Percentiles rank a stretch among this genome's conserved stretches.
Evolutionary conservation across 1,140 invertebrate genomes (phyloP).

Genomic region (Brachionus asplanchnoidis): DNA sequence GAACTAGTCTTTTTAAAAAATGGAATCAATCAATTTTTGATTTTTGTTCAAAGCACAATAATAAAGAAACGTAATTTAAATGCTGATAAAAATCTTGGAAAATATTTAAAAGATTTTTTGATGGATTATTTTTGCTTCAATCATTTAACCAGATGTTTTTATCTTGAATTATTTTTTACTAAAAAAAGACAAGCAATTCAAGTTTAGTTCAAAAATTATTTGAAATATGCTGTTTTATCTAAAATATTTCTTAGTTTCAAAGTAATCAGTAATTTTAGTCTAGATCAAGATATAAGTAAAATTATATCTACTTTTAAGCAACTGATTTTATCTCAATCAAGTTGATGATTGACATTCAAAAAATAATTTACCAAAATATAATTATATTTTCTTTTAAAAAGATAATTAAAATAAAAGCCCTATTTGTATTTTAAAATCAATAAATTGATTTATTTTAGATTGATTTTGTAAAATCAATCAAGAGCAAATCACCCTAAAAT

Average conservation of each 20-base stretch:
- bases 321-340: no score
- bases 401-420: no score
- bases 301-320: background rate
- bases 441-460: no score
- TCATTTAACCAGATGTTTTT: background rate
- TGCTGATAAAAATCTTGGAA: background rate
- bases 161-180: background rate
- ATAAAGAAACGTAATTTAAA: background rate
- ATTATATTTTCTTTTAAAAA: no score
- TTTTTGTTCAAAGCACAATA: background rate
- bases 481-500: no score
- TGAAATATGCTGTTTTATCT: background rate
- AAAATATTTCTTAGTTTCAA: background rate
- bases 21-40: background rate
- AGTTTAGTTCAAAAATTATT: background rate
- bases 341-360: no score
- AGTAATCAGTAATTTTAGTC: background rate
- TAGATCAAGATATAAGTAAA: background rate
- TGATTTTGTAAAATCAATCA: no score
- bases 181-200: background rate
- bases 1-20: background rate
- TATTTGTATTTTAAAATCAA: no score
- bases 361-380: no score
- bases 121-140: constrained; percentile 2
- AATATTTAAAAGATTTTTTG: background rate